These are phyloP conservation scores for Pyrgilauda ruficollis DNA, from an alignment of 2,113 vertebrate genomes.

Conservation along the genomic window DNA sequence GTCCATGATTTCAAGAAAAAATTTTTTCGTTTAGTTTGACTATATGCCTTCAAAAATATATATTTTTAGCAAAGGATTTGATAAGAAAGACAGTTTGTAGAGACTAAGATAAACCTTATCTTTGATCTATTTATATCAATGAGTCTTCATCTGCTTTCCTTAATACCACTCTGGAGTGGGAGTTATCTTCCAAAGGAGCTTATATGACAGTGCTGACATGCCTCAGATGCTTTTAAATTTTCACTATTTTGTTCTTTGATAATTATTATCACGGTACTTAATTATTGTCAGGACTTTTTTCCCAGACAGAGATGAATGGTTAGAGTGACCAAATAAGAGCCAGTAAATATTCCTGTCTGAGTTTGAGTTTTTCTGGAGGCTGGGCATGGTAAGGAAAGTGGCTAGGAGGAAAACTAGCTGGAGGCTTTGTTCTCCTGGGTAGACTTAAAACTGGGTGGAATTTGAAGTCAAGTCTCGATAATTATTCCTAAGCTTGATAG, in stretches of 20 bases:
- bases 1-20: not conserved
- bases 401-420: not conserved
- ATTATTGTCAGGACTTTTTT: not conserved
- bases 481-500: not conserved
- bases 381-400: not conserved
- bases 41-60: not conserved
- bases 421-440: not conserved
- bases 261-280: not conserved
- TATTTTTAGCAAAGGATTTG: not conserved
- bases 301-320: not conserved
- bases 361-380: not conserved
- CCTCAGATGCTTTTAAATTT: not conserved
- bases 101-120: not conserved
- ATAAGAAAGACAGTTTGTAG: not conserved
- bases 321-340: not conserved
- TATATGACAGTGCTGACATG: not conserved
- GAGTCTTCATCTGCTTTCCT: constrained; percentile 40
- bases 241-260: not conserved
- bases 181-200: constrained; percentile 41
- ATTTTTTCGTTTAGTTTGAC: not conserved
- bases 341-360: not conserved
- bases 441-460: not conserved
- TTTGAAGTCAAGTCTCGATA: not conserved
- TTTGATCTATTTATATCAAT: constrained; percentile 19
- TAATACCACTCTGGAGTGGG: constrained; percentile 1